Percentiles rank a stretch among this genome's conserved stretches.
Conservation (phyloP, 1,140 invertebrate species). For the Bombus sylvicola region DNA sequence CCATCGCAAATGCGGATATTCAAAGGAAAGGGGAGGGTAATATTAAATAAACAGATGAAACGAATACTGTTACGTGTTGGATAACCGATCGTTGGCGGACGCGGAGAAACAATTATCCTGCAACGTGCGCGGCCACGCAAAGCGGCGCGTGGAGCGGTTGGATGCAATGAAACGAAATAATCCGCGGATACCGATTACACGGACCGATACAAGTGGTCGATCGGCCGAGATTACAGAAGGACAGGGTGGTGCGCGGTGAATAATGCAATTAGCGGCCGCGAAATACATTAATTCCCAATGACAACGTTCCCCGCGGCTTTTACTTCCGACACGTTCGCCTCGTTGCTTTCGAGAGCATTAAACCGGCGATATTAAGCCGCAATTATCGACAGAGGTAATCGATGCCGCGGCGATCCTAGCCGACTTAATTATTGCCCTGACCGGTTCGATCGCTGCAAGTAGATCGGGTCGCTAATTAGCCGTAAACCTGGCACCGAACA, state of each 20-base stretch:
- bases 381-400: conserved; percentile 67
- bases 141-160: neutral
- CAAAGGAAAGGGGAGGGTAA: neutral
- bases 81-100: neutral
- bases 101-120: conserved; percentile 7
- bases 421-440: conserved; percentile 62
- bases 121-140: neutral
- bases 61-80: neutral
- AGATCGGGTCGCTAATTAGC: conserved; percentile 64
- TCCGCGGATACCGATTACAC: conserved; percentile 20
- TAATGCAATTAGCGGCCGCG: conserved; percentile 50
- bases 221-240: neutral
- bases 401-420: conserved; percentile 47
- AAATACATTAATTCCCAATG: conserved; percentile 48
- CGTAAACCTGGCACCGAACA: conserved; percentile 51
- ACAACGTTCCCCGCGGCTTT: conserved; percentile 48
- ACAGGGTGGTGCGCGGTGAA: conserved; percentile 27
- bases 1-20: neutral
- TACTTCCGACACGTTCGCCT: conserved; percentile 51
- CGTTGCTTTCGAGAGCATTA: conserved; percentile 26
- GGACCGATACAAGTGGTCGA: conserved; percentile 8
- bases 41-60: neutral
- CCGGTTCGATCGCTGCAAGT: conserved; percentile 50
- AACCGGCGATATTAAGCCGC: conserved; percentile 64
- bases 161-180: conserved; percentile 28